Base-by-base conservation (phyloP, 2,888 invertebrate genomes). In the Drosophila pseudotalamancana region DNA sequence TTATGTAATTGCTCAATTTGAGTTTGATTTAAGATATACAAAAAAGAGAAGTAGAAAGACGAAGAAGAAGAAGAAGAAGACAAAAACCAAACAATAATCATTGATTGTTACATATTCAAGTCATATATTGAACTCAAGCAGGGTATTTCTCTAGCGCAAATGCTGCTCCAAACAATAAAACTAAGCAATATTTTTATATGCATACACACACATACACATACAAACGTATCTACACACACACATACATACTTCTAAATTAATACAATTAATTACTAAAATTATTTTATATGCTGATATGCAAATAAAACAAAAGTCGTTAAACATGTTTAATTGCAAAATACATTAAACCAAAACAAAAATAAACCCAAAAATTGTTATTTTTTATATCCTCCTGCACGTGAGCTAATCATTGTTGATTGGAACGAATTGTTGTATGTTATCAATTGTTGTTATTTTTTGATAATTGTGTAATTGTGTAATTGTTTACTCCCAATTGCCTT, bases 161-260 rank as follows among this genome's bases (percentile, higher is more conserved):
- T 53, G 57, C 45, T 51, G 43, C 43, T 11, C 40, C 37, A 48
- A 60, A 51, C 40, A 50, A 61, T 68, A 48, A 21, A 77, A 61
- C 34, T 82, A 79, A 85, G 79, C 68, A 82, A 72, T 77, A 74
- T 62, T 67, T 67, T 62, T 64, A 65, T 60, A 59, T 59, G 49
- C 39, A 57, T 29, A 60, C 29, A 51, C 19, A 50, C 18, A 70
- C 11, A 32, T n/a, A n/a, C 12, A 27, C 42, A 27, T 1, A 25
- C 6, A 40, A 1, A 23, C 11, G 1, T n/a, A n/a, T n/a, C n/a
- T 34, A 61, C 39, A 27, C 2, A 43, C n/a, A 8, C 16, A 68
- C 50, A 18, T 29, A 60, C 27, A 62, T 35, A 16, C 27, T 46
- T 32, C 23, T 16, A 60, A 12, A 69, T 25, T 34, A 18, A 39